phyloP scores from a whole-genome alignment of 2,797 vertebrate genomes.

The Ctenochaetus hawaiiensis region DNA sequence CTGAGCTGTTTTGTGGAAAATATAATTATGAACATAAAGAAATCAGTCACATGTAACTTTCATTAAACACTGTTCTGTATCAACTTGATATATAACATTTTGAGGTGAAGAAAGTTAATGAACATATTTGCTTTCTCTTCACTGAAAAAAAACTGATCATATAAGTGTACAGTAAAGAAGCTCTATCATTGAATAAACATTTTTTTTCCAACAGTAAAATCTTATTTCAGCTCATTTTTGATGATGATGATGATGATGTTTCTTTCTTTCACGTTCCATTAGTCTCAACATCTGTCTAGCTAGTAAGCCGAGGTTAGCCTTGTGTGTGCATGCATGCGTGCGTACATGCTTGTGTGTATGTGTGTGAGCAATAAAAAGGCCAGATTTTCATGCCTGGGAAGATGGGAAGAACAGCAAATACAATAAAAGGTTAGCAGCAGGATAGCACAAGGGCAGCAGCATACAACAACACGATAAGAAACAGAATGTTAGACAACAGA shows the following conservation, averaged over 20 bases:
- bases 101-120: no score
- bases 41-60: no score
- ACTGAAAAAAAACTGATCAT: no score
- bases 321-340: not conserved
- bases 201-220: no score
- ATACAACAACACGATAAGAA: constrained; percentile 36
- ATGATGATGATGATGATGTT: not conserved
- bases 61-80: no score
- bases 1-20: no score
- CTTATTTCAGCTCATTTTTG: no score
- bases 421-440: constrained; percentile 5
- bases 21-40: no score
- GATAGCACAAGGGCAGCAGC: not conserved
- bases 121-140: no score
- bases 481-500: not conserved
- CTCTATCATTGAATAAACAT: no score
- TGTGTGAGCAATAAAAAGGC: not conserved
- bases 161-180: no score
- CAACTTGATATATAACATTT: no score
- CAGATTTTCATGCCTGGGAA: constrained; percentile 21
- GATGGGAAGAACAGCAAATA: constrained; percentile 3
- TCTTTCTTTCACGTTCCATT: constrained; percentile 57
- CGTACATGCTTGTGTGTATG: not conserved
- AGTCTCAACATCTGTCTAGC: constrained; percentile 49
- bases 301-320: constrained; percentile 46